phyloP scores from a whole-genome alignment of 2,888 invertebrate genomes.

The Torymus aiolomorphi region DNA sequence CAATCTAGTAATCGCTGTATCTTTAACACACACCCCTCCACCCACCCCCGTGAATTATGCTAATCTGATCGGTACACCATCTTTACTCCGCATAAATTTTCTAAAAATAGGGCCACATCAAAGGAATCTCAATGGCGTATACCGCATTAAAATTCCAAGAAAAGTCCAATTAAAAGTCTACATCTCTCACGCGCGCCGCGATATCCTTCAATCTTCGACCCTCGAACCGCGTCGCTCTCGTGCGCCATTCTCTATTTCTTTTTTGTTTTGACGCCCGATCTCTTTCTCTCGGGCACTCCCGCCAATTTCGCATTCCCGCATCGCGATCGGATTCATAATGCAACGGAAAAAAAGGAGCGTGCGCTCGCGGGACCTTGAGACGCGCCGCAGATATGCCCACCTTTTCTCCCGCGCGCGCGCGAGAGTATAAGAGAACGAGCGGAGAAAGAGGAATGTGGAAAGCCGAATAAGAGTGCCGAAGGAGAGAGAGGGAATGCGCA shows the following conservation, averaged over 20 bases:
- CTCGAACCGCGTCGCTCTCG: no score
- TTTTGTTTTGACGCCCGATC: slow-evolving; percentile 4
- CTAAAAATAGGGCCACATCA: no score
- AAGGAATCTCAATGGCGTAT: no score
- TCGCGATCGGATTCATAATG: slow-evolving; percentile 18
- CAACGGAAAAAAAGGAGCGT: background rate
- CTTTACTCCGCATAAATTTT: no score
- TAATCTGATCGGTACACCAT: no score
- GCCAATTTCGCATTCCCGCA: slow-evolving; percentile 24
- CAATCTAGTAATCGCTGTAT: no score
- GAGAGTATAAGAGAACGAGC: slow-evolving; percentile 31
- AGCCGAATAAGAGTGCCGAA: slow-evolving; percentile 32
- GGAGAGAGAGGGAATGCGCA: background rate
- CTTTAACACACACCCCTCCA: no score
- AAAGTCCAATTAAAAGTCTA: no score
- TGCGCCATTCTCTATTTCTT: background rate
- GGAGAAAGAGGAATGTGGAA: slow-evolving; percentile 35
- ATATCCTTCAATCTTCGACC: background rate
- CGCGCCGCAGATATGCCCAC: slow-evolving; percentile 6
- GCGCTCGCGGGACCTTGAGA: slow-evolving; percentile 34
- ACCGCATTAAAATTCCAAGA: no score
- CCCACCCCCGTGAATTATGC: no score
- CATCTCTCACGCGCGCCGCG: no score
- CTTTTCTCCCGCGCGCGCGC: slow-evolving; percentile 13
- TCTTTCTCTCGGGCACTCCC: background rate